Conservation (phyloP, 2,113 vertebrate genomes). For the Rhea americana region DNA sequence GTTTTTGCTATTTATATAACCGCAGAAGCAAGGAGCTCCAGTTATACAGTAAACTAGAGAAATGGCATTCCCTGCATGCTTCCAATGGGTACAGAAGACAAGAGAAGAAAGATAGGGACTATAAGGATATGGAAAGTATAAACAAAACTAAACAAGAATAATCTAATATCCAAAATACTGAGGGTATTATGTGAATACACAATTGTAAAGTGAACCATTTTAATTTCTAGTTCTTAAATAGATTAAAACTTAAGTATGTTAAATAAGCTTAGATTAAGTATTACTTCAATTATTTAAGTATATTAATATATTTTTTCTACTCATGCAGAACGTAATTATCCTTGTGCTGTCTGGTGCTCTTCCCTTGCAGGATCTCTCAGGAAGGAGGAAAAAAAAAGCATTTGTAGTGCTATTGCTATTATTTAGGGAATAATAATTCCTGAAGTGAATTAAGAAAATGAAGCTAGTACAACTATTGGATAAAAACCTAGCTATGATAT, state of each 20-base stretch:
- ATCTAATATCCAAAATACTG: neutral
- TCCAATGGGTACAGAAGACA: neutral
- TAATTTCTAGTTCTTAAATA: neutral
- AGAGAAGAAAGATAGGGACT: neutral
- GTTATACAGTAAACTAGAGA: neutral
- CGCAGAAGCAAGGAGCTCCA: neutral
- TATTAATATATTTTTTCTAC: neutral
- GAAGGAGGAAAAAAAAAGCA: neutral
- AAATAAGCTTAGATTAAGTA: neutral
- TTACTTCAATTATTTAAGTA: neutral
- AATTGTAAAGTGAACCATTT: neutral
- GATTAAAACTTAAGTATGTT: neutral
- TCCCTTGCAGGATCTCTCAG: neutral
- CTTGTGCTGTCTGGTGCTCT: neutral
- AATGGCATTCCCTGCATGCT: neutral
- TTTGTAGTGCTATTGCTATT: neutral
- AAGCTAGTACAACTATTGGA: neutral
- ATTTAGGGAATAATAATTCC: neutral
- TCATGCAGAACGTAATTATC: neutral
- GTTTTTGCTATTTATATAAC: neutral
- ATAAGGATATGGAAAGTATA: neutral
- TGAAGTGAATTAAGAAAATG: neutral
- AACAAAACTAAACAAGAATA: neutral
- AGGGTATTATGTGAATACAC: neutral
- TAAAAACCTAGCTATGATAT: neutral